Conservation (phyloP, 2,113 vertebrate species). For the Channa maculata region DNA sequence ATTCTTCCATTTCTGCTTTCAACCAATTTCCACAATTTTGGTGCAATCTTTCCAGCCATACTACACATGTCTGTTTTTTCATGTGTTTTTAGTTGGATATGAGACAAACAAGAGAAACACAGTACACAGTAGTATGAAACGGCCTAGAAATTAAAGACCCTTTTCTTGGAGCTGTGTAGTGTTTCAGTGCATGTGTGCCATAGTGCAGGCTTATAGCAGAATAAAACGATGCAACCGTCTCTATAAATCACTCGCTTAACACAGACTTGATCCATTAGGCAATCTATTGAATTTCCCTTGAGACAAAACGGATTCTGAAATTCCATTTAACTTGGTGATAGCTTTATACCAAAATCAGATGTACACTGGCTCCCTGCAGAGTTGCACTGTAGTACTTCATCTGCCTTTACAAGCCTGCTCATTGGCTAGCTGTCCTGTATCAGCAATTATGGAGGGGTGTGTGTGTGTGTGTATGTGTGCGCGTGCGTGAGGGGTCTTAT, state of each 20-base stretch:
- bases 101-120: conserved; percentile 33
- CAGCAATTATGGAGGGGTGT: background rate
- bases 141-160: conserved; percentile 39
- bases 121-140: conserved; percentile 23
- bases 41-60: conserved; percentile 15
- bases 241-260: conserved; percentile 23
- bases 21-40: conserved; percentile 2
- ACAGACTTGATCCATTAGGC: conserved; percentile 35
- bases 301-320: conserved; percentile 41
- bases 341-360: conserved; percentile 45
- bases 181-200: conserved; percentile 3
- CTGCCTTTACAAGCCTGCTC: conserved; percentile 36
- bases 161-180: background rate
- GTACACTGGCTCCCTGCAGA: conserved; percentile 27
- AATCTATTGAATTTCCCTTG: conserved; percentile 49
- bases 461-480: too few species aligned
- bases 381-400: conserved; percentile 37
- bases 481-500: conserved; percentile 18
- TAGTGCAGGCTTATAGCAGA: background rate
- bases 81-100: conserved; percentile 34
- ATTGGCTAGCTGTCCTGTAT: conserved; percentile 38
- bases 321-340: conserved; percentile 36
- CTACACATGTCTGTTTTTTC: conserved; percentile 28
- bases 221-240: conserved; percentile 15
- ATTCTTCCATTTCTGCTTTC: conserved; percentile 37